These are phyloP conservation scores for Lagria hirta DNA, from an alignment of 2,888 invertebrate species.

Conservation along the genomic window DNA sequence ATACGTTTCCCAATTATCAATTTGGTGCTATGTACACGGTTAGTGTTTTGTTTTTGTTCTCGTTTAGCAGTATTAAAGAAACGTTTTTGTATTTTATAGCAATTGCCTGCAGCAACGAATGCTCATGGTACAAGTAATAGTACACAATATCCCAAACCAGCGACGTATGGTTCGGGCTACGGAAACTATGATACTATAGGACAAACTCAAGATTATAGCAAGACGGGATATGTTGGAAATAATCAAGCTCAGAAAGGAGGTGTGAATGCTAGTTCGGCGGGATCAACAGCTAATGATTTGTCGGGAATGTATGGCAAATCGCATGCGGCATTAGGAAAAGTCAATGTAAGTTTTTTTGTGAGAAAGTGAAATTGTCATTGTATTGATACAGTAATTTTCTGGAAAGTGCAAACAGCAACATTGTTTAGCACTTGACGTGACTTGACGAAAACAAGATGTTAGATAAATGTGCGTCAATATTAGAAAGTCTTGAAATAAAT, in stretches of 20 bases:
- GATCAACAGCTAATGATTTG: conserved; percentile 68
- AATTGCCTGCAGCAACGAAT: conserved; percentile 73
- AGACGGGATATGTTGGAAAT: conserved; percentile 56
- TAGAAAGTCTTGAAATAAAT: too few relatives aligned
- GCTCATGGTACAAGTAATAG: conserved; percentile 68
- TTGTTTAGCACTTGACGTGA: too few relatives aligned
- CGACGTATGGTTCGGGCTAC: conserved; percentile 61
- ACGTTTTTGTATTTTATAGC: conserved; percentile 48
- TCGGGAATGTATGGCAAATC: conserved; percentile 85
- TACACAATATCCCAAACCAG: conserved; percentile 69
- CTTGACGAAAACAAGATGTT: too few relatives aligned
- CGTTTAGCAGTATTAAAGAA: conserved; percentile 1
- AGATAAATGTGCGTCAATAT: too few relatives aligned
- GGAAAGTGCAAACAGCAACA: too few relatives aligned
- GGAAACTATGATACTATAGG: conserved; percentile 64
- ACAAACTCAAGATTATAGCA: conserved; percentile 57
- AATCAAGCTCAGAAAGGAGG: conserved; percentile 55
- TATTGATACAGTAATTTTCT: too few relatives aligned
- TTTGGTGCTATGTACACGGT: conserved; percentile 73
- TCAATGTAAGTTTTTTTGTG: conserved; percentile 69
- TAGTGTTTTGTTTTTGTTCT: too few relatives aligned
- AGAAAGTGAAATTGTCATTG: too few relatives aligned
- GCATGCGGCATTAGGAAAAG: conserved; percentile 86
- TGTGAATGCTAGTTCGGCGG: conserved; percentile 48
- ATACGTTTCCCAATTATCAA: conserved; percentile 70